These are phyloP conservation scores for Lycodopsis pacificus DNA, from an alignment of 2,797 vertebrate species.

Conservation along the genomic window DNA sequence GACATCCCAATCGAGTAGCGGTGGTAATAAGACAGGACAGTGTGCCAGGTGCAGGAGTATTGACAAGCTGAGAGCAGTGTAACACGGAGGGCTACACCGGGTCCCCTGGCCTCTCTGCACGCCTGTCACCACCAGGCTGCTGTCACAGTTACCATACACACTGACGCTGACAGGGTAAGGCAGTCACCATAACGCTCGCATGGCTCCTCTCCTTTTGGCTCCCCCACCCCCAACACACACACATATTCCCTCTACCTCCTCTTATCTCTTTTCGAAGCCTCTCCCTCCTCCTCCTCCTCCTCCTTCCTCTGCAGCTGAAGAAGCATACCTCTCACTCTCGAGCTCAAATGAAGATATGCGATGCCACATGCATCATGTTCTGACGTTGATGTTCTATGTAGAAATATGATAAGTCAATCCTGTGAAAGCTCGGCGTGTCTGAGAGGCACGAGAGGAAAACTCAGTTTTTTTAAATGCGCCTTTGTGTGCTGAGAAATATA, in stretches of 20 bases:
- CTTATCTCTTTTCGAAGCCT: conserved; percentile 27
- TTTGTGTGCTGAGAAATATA: conserved; percentile 44
- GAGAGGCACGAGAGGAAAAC: conserved; percentile 48
- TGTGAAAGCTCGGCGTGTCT: conserved; percentile 51
- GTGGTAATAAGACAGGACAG: conserved; percentile 77
- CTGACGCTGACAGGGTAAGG: conserved; percentile 76
- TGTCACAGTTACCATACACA: conserved; percentile 71
- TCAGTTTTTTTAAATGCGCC: conserved; percentile 34
- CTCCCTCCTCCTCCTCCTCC: conserved; percentile 33
- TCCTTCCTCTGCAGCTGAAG: conserved; percentile 49
- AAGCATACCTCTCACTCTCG: conserved; percentile 68
- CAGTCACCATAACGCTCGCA: conserved; percentile 75
- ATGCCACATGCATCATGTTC: conserved; percentile 53
- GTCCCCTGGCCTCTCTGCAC: conserved; percentile 80
- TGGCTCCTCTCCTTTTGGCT: conserved; percentile 68
- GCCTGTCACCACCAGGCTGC: conserved; percentile 80
- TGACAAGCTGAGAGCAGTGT: conserved; percentile 70
- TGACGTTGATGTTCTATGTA: conserved; percentile 72
- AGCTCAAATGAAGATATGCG: conserved; percentile 75
- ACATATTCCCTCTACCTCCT: conserved; percentile 1
- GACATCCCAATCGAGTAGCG: conserved; percentile 62
- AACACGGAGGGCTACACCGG: conserved; percentile 76
- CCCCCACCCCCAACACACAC: conserved; percentile 48
- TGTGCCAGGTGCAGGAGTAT: conserved; percentile 81
- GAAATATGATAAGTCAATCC: conserved; percentile 80